Evolutionary conservation across 2,113 vertebrate species (phyloP).

Genomic region (Sander lucioperca): DNA sequence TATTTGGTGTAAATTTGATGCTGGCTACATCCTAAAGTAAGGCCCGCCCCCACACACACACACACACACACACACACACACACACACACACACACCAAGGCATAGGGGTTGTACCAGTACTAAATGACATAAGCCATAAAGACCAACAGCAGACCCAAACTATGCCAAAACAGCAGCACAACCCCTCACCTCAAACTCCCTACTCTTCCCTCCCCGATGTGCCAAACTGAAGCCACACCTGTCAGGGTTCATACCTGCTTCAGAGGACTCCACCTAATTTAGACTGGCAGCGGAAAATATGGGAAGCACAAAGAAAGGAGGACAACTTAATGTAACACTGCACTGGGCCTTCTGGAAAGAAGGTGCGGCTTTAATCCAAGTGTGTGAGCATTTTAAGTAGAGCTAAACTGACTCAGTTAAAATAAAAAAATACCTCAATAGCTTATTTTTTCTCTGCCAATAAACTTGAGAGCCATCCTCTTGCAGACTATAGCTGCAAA

Average conservation of each 20-base stretch:
- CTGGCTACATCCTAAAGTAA: slow-evolving; percentile 10
- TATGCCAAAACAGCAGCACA: slow-evolving; percentile 39
- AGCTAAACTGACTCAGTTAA: neutral
- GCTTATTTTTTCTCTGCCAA: neutral
- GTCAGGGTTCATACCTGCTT: slow-evolving; percentile 76
- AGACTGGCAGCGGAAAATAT: slow-evolving; percentile 64
- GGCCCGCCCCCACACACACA: neutral
- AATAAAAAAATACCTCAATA: neutral
- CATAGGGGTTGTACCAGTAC: neutral
- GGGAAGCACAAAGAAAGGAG: slow-evolving; percentile 35
- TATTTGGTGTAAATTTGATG: slow-evolving; percentile 9
- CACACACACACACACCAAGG: too few relatives aligned
- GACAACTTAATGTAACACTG: neutral
- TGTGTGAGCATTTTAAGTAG: neutral
- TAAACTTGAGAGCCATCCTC: neutral
- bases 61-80: neutral
- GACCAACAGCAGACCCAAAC: slow-evolving; percentile 54
- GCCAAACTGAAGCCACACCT: slow-evolving; percentile 46
- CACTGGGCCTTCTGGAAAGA: neutral
- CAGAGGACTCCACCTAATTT: slow-evolving; percentile 73
- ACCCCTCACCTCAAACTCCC: slow-evolving; percentile 35
- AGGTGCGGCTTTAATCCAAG: neutral
- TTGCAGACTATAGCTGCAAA: neutral
- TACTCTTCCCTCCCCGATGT: neutral
- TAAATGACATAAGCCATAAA: slow-evolving; percentile 28